These are phyloP conservation scores for Acronicta alni DNA, from an alignment of 2,888 invertebrate species.

Conservation along the genomic window DNA sequence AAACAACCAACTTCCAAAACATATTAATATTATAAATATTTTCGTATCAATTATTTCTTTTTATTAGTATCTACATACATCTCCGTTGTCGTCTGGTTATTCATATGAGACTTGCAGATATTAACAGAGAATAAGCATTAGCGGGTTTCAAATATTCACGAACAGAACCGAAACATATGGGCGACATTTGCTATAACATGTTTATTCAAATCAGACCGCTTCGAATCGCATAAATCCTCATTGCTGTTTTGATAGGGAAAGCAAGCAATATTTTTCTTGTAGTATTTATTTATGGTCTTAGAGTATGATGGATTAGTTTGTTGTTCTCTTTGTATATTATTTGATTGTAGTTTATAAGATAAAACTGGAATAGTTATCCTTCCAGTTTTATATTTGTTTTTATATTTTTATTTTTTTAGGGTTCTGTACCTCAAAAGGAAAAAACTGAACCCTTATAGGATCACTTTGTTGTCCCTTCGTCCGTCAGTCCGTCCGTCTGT, in stretches of 20 bases:
- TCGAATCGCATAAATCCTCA: constrained; percentile 39
- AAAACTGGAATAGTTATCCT: neutral
- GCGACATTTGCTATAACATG: constrained; percentile 52
- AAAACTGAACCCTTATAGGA: too few species aligned
- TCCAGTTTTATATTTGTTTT: neutral
- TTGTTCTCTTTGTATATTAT: constrained; percentile 17
- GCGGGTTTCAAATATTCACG: constrained; percentile 47
- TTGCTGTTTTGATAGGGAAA: constrained; percentile 30
- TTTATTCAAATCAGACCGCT: constrained; percentile 51
- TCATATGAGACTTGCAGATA: constrained; percentile 47
- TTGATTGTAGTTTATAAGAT: neutral
- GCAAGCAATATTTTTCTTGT: constrained; percentile 30
- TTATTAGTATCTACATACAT: constrained; percentile 5
- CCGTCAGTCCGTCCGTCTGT: too few species aligned
- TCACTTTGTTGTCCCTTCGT: too few species aligned
- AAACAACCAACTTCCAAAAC: too few species aligned
- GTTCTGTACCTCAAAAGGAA: too few species aligned
- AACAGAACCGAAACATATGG: constrained; percentile 53
- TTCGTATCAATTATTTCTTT: too few species aligned
- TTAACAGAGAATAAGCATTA: constrained; percentile 61
- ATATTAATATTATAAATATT: too few species aligned
- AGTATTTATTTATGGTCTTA: constrained; percentile 27
- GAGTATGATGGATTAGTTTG: constrained; percentile 21
- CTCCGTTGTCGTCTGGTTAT: constrained; percentile 37
- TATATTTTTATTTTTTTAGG: too few species aligned